Percentiles rank a stretch among this genome's conserved stretches.
phyloP scores from a whole-genome alignment of 2,797 vertebrate species.

The Moxostoma hubbsi region DNA sequence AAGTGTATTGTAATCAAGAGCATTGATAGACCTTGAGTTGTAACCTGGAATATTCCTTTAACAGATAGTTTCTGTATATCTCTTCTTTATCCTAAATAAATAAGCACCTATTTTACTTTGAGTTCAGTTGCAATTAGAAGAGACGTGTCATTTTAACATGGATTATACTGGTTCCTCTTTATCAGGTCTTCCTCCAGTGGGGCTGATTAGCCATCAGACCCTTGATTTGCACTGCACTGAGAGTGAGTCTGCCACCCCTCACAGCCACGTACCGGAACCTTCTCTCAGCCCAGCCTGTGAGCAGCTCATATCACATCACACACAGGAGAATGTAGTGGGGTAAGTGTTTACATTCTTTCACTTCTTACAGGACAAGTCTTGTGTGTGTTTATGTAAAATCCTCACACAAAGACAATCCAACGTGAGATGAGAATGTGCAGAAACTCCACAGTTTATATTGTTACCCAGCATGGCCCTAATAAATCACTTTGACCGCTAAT shows the following conservation, averaged over 20 bases:
- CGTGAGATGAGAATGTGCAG: constrained; percentile 62
- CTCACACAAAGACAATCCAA: constrained; percentile 38
- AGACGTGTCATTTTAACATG: too few relatives aligned
- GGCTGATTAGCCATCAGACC: constrained; percentile 18
- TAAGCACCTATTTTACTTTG: too few relatives aligned
- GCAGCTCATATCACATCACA: constrained; percentile 14
- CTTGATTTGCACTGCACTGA: constrained; percentile 17
- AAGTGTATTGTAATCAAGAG: too few relatives aligned
- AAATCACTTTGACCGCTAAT: constrained; percentile 47
- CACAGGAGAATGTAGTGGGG: constrained; percentile 59
- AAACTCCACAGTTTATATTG: constrained; percentile 61
- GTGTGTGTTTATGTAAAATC: constrained; percentile 59
- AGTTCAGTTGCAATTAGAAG: neutral
- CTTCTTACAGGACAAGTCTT: constrained; percentile 53
- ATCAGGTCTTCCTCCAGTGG: constrained; percentile 48
- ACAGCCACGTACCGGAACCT: constrained; percentile 25
- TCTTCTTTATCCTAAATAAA: too few relatives aligned
- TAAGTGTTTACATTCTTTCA: constrained; percentile 64
- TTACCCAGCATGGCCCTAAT: constrained; percentile 47
- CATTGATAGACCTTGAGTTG: too few relatives aligned
- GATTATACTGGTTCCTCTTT: constrained; percentile 21
- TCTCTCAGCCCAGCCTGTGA: constrained; percentile 30
- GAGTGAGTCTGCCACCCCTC: constrained; percentile 11
- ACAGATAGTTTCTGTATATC: too few relatives aligned
- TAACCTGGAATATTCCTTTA: too few relatives aligned